phyloP scores from a whole-genome alignment of 2,113 vertebrate genomes.

The Sus scrofa region DNA sequence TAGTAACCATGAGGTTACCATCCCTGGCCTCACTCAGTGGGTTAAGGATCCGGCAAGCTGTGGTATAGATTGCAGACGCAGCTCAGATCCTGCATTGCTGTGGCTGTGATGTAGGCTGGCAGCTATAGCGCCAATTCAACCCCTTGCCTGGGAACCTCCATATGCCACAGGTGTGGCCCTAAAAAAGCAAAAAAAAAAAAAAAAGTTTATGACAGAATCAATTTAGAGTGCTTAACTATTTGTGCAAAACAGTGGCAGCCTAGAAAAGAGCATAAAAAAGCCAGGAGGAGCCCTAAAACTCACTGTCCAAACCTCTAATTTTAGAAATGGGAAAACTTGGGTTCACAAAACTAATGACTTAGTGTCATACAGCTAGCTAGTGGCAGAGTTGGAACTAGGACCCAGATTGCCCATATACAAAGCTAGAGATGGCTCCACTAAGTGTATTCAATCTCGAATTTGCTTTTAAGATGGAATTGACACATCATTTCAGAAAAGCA shows the following conservation, averaged over 20 bases:
- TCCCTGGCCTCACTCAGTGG: too few species aligned
- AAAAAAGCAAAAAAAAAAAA: too few species aligned
- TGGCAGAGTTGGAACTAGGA: background rate
- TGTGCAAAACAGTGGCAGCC: background rate
- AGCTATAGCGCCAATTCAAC: too few species aligned
- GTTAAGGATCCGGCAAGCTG: too few species aligned
- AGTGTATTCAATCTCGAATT: slow-evolving; percentile 7
- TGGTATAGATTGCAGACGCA: too few species aligned
- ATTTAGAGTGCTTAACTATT: background rate
- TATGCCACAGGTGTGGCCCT: too few species aligned
- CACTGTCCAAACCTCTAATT: slow-evolving; percentile 26
- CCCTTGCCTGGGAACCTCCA: too few species aligned
- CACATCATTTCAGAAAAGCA: slow-evolving; percentile 17
- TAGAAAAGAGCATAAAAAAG: slow-evolving; percentile 47
- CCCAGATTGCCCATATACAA: background rate
- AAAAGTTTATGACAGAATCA: slow-evolving; percentile 48
- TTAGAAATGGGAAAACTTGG: slow-evolving; percentile 58
- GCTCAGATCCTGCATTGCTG: too few species aligned
- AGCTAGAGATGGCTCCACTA: background rate
- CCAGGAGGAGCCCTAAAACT: background rate
- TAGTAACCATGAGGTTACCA: too few species aligned
- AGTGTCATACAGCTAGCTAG: background rate
- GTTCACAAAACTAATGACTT: background rate
- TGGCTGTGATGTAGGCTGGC: too few species aligned
- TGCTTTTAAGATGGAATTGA: slow-evolving; percentile 7